Evolutionary conservation across 2,113 vertebrate genomes (phyloP).

Genomic region (Amphiprion percula): DNA sequence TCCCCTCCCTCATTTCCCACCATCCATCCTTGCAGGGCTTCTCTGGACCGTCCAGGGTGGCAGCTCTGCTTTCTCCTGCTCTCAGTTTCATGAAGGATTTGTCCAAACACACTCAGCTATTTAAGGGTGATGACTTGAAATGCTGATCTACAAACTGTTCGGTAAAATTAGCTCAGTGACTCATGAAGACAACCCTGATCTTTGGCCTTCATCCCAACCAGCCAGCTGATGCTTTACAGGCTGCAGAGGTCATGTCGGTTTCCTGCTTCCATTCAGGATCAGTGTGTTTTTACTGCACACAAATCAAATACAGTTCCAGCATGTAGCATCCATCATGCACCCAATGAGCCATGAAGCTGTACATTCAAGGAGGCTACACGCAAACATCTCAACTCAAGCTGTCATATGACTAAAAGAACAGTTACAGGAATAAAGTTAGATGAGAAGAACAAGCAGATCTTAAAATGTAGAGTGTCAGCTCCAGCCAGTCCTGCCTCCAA

Average conservation of each 20-base stretch:
- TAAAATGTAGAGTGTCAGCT: too few relatives aligned
- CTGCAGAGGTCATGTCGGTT: background rate
- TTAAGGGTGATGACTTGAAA: background rate
- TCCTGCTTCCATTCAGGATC: background rate
- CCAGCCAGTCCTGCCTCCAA: too few relatives aligned
- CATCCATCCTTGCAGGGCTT: conserved; percentile 39
- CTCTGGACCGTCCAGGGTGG: background rate
- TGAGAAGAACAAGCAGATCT: too few relatives aligned
- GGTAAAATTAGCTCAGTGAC: conserved; percentile 23
- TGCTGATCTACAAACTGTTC: conserved; percentile 1
- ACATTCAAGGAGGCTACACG: too few relatives aligned
- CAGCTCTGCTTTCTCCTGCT: too few relatives aligned
- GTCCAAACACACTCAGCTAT: background rate
- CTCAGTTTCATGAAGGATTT: too few relatives aligned
- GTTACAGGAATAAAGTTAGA: too few relatives aligned
- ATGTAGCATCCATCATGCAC: background rate
- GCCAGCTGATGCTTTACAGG: conserved; percentile 12
- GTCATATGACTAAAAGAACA: too few relatives aligned
- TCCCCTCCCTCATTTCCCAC: conserved; percentile 70
- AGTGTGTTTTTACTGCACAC: background rate
- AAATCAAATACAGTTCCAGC: conserved; percentile 3
- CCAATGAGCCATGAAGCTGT: background rate
- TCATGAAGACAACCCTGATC: background rate
- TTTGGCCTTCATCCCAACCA: conserved; percentile 40
- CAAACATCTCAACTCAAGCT: too few relatives aligned